Conservation (phyloP, 2,888 invertebrate genomes). For the Camptogramma bilineatum region DNA sequence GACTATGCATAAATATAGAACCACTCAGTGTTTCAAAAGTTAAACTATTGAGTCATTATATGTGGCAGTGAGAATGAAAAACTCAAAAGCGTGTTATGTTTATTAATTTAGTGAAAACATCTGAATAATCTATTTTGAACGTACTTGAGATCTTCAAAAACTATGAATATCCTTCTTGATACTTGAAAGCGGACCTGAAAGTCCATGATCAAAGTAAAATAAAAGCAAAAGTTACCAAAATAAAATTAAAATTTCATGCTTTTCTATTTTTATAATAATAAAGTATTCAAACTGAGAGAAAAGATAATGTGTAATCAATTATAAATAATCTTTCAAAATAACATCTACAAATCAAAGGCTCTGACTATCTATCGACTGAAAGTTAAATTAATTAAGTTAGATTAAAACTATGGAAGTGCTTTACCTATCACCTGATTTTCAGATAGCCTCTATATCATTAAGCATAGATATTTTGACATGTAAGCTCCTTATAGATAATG, state of each 20-base stretch:
- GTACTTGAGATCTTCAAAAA: constrained; percentile 72
- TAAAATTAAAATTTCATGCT: neutral
- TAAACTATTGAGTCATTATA: neutral
- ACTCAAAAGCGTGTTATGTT: constrained; percentile 21
- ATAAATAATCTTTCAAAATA: no score
- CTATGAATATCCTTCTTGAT: constrained; percentile 72
- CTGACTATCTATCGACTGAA: no score
- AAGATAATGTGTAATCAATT: neutral
- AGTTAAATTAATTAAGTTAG: no score
- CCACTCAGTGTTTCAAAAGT: neutral
- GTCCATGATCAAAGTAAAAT: constrained; percentile 57
- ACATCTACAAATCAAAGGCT: no score
- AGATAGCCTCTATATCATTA: no score
- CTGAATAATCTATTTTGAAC: constrained; percentile 53
- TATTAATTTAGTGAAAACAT: constrained; percentile 55
- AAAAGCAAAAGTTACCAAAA: constrained; percentile 18
- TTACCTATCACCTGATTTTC: no score
- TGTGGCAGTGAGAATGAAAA: neutral
- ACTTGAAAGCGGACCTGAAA: constrained; percentile 80
- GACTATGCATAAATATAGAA: neutral
- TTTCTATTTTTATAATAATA: no score
- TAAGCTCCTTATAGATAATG: no score
- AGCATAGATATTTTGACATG: no score
- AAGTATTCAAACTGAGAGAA: neutral
- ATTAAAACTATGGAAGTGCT: no score